Base-by-base conservation (phyloP, 2,888 invertebrate genomes). In the Polydesmus complanatus region DNA sequence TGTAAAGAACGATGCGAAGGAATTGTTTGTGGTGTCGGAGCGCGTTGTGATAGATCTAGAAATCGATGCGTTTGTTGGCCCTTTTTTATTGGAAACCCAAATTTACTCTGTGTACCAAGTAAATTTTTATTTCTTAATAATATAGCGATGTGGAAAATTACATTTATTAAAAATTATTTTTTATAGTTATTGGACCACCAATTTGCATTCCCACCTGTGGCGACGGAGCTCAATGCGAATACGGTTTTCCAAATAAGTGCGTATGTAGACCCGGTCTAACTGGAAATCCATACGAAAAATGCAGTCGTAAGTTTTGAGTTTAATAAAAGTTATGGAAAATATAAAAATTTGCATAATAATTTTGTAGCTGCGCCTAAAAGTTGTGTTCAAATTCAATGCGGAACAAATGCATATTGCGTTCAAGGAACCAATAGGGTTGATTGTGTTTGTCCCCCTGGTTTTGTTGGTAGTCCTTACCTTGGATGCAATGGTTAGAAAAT, bases 21-120 rank as follows among this genome's bases (percentile, higher is more conserved):
- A 47, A 80, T 89, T 11, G 83, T 89, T 18, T 93, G 93, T 70
- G 92, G 92, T 5, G 81, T 91, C 47, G 92, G 92, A 5, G 92
- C 92, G 19, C 82, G 83, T 57, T 93, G 93, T 71, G 86, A 91
- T 70, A 82, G 82, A 68, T 78, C 80, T 58, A 84, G 83, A 27
- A 90, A 89, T 65, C 85, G 84, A 75, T 93, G 93, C 73, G 80
- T 88, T 54, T 93, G 93, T 70, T 84, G 90, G 71, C 83, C 86
- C 18, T 86, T 86, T 71, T 91, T 91, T 72, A 81, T 88, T 65
- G 93, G 93, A 68, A 89, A 92, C 73, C 90, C 92, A 1, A 87
- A 90, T 71, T 77, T 90, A 26, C 79, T 92, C 56, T 92, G 92
- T 70, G 89, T 91, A 84, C 91, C 92, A 70, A 90, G 87, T 88